These are phyloP conservation scores for Poeciliopsis prolifica DNA, from an alignment of 2,113 vertebrate genomes.

Conservation along the genomic window DNA sequence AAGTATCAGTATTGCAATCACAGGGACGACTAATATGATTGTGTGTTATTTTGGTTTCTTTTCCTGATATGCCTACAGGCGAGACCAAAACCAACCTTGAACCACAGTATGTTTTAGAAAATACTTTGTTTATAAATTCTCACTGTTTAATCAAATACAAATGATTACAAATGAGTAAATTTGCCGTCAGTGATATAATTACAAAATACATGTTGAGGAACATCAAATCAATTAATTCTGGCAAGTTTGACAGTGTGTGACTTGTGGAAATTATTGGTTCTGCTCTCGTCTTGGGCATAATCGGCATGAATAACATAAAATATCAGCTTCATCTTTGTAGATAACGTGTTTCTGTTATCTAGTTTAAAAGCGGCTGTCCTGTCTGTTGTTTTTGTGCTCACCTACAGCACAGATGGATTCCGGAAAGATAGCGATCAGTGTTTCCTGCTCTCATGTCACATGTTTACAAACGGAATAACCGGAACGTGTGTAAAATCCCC, in stretches of 20 bases:
- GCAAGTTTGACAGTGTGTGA: background rate
- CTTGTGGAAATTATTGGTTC: background rate
- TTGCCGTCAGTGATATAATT: background rate
- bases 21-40: background rate
- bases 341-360: constrained; percentile 15
- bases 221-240: background rate
- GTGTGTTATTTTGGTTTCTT: constrained; percentile 3
- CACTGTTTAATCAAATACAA: background rate
- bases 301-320: background rate
- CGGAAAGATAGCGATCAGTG: too few relatives aligned
- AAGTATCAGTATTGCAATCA: background rate
- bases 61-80: background rate
- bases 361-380: background rate
- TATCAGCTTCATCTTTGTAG: background rate
- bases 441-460: background rate
- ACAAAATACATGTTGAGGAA: background rate
- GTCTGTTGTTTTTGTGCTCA: too few relatives aligned
- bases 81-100: constrained; percentile 1
- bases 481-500: too few relatives aligned
- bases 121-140: background rate
- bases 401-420: background rate
- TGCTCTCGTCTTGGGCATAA: constrained; percentile 2
- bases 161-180: background rate
- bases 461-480: too few relatives aligned
- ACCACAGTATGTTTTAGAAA: background rate